Base-by-base conservation (phyloP, 1,140 invertebrate species). In the Drosophila kurseongensis region DNA sequence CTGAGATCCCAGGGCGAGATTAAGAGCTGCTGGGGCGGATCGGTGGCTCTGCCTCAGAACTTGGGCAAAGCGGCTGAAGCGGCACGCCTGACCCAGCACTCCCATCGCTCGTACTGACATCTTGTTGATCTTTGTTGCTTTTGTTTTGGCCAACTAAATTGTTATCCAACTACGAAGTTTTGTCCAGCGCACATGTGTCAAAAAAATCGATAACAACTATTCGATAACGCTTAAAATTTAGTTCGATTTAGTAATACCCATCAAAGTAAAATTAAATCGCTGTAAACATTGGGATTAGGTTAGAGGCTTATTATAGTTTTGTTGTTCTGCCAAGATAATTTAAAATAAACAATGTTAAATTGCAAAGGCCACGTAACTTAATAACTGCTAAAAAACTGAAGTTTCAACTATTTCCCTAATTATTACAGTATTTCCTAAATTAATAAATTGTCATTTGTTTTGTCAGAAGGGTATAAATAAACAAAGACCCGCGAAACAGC, bases 131-230 rank as follows among this genome's bases (percentile, higher is more conserved):
- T 13, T 23, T 12, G 13, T 16, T 7, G 13, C 5, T 38, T 36
- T 10, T 50, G 44, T 65, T 42, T 41, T 48, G 35, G 32, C 47
- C 57, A 35, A 59, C 8, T 35, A 5, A 56, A 48, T 32, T 83
- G 80, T 83, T 82, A 82, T 73, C 73, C 27, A 82, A 82, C 75
- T 68, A 32, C 32, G 32, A 61, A 41, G 10, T 50, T 62, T 62
- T 27, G 44, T 44, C 23, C 52, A 60, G 58, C 58, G 59, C 79
- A 81, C 79, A 81, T 81, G 79, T 74, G 44, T 1, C 13, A 2
- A 48, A 29, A 32, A 13, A 51, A 35, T 51, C 48, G 47, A 48
- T 48, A 29, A n/a, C 13, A 14, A 48, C 1, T 48, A 29, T n/a
- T 48, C 47, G 48, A 51, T 51, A 35, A 8, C 27, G 9, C 8